Percentiles rank a stretch among this genome's conserved stretches.
phyloP scores from a whole-genome alignment of 1,140 invertebrate species.

The Amyelois transitella region DNA sequence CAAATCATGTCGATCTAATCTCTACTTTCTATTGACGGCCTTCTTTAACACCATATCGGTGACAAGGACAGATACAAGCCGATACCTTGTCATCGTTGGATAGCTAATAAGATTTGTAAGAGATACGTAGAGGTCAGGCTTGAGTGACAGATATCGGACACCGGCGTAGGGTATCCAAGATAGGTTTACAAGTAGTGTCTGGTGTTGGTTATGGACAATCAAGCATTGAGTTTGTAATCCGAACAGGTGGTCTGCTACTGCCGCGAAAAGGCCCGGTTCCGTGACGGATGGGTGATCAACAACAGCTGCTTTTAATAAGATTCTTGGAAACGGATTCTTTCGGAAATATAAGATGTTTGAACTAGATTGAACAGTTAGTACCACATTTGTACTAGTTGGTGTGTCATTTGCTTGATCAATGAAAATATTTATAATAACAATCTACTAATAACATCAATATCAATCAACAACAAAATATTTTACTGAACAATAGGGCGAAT shows the following conservation, averaged over 20 bases:
- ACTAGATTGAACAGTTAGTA: no score
- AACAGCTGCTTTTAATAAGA: not conserved
- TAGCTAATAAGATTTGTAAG: not conserved
- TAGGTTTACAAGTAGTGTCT: not conserved
- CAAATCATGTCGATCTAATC: constrained; percentile 1
- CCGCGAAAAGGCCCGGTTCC: not conserved
- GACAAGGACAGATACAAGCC: not conserved
- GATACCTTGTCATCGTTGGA: not conserved
- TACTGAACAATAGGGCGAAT: no score
- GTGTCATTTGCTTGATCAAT: no score
- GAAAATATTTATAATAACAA: no score
- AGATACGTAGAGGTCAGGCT: not conserved
- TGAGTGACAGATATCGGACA: constrained; percentile 4
- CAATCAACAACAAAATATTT: no score
- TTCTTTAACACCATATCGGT: not conserved
- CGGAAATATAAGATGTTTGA: no score
- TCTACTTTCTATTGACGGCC: constrained; percentile 4
- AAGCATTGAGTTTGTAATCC: not conserved
- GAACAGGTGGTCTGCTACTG: not conserved
- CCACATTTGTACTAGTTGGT: no score
- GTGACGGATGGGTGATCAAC: not conserved
- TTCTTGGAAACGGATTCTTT: no score
- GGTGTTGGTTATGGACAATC: not conserved
- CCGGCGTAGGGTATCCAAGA: not conserved
- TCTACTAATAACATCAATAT: no score